These are phyloP conservation scores for Spheniscus mendiculus DNA, from an alignment of 2,113 vertebrate genomes.

Conservation along the genomic window DNA sequence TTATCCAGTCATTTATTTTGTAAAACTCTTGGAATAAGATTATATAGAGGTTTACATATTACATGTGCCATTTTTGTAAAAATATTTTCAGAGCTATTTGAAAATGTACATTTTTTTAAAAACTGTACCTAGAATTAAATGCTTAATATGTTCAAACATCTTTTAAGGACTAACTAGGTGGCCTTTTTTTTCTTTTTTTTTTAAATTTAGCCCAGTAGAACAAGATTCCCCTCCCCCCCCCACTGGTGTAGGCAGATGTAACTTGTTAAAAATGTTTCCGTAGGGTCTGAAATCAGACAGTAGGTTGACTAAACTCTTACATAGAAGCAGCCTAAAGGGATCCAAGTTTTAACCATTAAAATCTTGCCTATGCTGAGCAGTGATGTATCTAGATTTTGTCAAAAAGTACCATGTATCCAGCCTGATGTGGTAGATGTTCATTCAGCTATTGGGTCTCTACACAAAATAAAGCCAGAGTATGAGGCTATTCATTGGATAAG, in stretches of 20 bases:
- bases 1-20: not conserved
- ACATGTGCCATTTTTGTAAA: not conserved
- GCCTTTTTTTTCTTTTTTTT: not conserved
- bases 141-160: not conserved
- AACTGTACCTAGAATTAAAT: not conserved
- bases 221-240: rapidly evolving
- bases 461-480: not conserved
- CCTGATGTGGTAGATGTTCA: not conserved
- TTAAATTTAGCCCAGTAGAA: not conserved
- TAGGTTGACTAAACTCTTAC: not conserved
- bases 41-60: not conserved
- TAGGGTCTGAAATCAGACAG: not conserved
- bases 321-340: not conserved
- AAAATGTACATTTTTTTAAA: not conserved
- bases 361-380: not conserved
- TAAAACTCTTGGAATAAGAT: not conserved
- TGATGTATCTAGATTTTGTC: not conserved
- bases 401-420: not conserved
- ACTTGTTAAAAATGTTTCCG: not conserved
- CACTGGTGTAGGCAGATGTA: not conserved
- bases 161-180: not conserved
- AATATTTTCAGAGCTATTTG: not conserved
- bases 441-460: not conserved
- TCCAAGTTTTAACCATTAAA: not conserved
- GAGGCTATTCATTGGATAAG: not conserved